These are phyloP conservation scores for Anarsia innoxiella DNA, from an alignment of 2,888 invertebrate genomes.

Conservation along the genomic window DNA sequence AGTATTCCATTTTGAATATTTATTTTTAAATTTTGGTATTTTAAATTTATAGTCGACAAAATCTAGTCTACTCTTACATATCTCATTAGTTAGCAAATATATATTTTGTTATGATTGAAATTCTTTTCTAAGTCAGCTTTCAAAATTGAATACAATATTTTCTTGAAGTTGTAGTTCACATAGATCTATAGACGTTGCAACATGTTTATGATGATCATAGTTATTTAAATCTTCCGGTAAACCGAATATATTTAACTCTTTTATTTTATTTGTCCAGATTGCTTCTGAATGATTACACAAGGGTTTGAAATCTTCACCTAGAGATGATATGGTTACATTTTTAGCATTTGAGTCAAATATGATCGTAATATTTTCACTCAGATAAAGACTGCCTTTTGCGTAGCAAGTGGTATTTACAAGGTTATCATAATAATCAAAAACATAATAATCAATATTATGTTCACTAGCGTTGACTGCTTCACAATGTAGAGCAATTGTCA, in stretches of 20 bases:
- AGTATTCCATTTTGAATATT: no score
- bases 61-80: no score
- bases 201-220: slow-evolving; percentile 45
- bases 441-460: not conserved
- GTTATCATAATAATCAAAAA: not conserved
- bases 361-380: slow-evolving; percentile 36
- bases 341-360: slow-evolving; percentile 35
- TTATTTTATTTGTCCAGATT: slow-evolving; percentile 32
- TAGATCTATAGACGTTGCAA: slow-evolving; percentile 34
- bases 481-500: slow-evolving; percentile 51
- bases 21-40: no score
- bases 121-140: no score
- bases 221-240: slow-evolving; percentile 48
- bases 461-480: slow-evolving; percentile 20
- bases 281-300: slow-evolving; percentile 32
- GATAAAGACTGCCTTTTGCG: slow-evolving; percentile 44
- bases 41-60: no score
- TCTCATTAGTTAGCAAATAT: no score
- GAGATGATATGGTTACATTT: slow-evolving; percentile 31
- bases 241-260: slow-evolving; percentile 48
- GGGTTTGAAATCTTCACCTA: slow-evolving; percentile 32
- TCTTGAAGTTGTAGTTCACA: slow-evolving; percentile 23
- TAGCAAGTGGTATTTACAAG: slow-evolving; percentile 20
- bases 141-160: not conserved
- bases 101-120: no score